Percentiles rank a stretch among this genome's conserved stretches.
These are phyloP conservation scores for Zosterops lateralis DNA, from an alignment of 2,113 vertebrate genomes.

Conservation along the genomic window DNA sequence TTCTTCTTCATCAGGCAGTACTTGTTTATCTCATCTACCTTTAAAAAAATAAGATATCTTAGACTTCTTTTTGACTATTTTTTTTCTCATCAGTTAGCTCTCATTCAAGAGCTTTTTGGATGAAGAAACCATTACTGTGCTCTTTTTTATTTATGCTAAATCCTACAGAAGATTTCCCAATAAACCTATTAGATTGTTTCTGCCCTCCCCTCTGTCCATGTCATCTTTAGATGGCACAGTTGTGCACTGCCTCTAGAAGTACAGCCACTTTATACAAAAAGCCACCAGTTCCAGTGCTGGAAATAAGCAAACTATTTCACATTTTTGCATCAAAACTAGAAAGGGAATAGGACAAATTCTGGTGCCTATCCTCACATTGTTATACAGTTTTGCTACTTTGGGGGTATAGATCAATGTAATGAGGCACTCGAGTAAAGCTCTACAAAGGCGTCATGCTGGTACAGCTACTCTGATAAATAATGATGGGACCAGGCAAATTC, in stretches of 20 bases:
- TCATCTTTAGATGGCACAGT: not conserved
- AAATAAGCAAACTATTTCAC: not conserved
- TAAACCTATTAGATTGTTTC: not conserved
- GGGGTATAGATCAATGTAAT: not conserved
- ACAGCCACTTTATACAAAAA: not conserved
- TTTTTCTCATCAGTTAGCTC: not conserved
- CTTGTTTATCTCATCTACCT: not conserved
- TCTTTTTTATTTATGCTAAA: not conserved
- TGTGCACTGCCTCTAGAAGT: not conserved
- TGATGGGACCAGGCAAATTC: not conserved
- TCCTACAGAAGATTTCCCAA: not conserved
- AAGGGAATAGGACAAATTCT: not conserved
- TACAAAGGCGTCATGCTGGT: not conserved
- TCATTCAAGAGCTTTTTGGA: not conserved
- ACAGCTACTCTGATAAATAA: not conserved
- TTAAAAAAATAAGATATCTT: not conserved
- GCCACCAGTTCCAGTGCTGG: not conserved
- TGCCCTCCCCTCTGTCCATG: not conserved
- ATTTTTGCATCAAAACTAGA: not conserved
- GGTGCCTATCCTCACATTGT: not conserved
- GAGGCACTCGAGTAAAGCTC: not conserved
- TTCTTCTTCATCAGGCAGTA: not conserved
- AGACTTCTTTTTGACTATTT: not conserved
- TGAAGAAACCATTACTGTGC: not conserved
- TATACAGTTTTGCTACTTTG: not conserved